Base-by-base conservation (phyloP, 2,888 invertebrate species). In the Gasteruption jaculator region DNA sequence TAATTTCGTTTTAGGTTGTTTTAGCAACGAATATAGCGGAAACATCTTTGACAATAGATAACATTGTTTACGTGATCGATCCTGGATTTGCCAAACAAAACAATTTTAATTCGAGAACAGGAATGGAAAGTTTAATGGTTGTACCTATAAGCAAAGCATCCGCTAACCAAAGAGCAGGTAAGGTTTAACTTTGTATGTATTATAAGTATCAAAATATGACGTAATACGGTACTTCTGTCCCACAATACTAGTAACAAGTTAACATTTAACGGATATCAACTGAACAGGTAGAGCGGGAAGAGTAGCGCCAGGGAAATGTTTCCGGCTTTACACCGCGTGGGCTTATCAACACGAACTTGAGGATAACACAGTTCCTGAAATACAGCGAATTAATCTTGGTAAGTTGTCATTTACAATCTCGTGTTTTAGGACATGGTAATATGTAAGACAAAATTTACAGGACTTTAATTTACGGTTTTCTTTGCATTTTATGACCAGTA, bases 31-130 rank as follows among this genome's bases (percentile, higher is more conserved):
- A 99, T 65, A 99, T 99, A 61, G 99, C 99, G 0, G 99, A 99
- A 75, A 99, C 99, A 0, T 97, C 97, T 2, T 75, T 99, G 21
- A 99, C 99, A 1, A 99, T 99, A 55, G 97, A 99, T 68, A 97
- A 97, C 59, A 99, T 99, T 50, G 86, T 93, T 46, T 99, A 94
- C 73, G 99, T 99, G 0, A 95, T 99, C 53, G 99, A 99, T 75
- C 95, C 97, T n/a, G 99, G 99, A 0, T 99, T 96, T 74, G 92
- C 93, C 32, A 99, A 99, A 70, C 96, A 97, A 73, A 97, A 97
- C 67, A 94, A 95, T 72, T 99, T 95, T 64, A 90, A 97, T 74
- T 94, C 97, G 0, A 80, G 93, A 54, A 95, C 95, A 1, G 97
- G 97, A 16, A 97, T 99, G 91, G 97, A 99, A 68, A 95, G 95